Base-by-base conservation (phyloP, 92 coral and sea anemone genomes). In the Virgularia gustaviana region DNA sequence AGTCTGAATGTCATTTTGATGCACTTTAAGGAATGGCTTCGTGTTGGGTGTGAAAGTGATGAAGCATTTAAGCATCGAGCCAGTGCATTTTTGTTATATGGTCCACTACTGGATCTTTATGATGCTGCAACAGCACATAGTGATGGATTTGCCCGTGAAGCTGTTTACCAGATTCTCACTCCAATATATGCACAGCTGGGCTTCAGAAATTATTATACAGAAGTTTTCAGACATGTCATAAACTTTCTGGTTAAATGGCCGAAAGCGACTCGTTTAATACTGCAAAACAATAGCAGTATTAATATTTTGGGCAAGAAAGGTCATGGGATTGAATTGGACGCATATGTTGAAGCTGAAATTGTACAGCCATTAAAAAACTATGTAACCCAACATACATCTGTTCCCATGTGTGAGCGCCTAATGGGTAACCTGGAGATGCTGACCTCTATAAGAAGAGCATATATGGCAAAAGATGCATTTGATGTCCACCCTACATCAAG, bases 121-220 rank as follows among this genome's bases (percentile, higher is more conserved):
- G 55, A 47, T 47, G 55, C 55, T 47, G 55, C 55, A 19, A 47
- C 55, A 47, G 55, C 55, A 28, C 34, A 19, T 64, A 54, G 71
- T 6, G 71, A 64, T 24, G 71, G 71, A 0, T 22, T 64, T 25
- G 71, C 52, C 38, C 55, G 71, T 64, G 71, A 64, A 39, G 71
- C 55, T 6, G 71, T 64, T 9, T 64, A 64, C 18, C 71, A 64
- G 25, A 36, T 37, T n/a, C 71, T 6, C n/a, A 27, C 34, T 7
- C 76, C 76, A 15, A 28, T 70, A 18, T 70, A 70, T 43, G 63
- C 63, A 25, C 76, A 70, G 43, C 76, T 70, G 28, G 76, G 76
- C 5, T 66, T 66, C 18, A 41, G 74, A 20, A 66, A 66, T 57
- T 66, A 66, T 36, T 44, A 6, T 39, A n/a, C n/a, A n/a, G n/a